phyloP scores from a whole-genome alignment of 2,888 invertebrate species.

The Harpagoxenus sublaevis region DNA sequence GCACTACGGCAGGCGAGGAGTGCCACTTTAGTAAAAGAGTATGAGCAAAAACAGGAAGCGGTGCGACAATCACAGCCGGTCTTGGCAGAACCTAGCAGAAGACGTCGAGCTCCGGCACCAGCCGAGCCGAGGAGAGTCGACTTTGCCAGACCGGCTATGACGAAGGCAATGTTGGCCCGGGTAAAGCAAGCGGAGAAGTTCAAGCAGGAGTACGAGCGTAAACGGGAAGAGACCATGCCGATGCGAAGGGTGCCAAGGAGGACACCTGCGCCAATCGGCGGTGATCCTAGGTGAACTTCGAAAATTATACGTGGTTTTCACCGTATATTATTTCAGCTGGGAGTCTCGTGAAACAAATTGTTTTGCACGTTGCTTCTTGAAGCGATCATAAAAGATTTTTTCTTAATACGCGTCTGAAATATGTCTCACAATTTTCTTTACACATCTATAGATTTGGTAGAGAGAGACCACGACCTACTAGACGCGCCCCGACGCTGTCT shows the following conservation, averaged over 20 bases:
- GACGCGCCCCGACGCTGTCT: not conserved
- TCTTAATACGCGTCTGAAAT: not conserved
- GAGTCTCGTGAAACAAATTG: not conserved
- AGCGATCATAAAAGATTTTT: not conserved
- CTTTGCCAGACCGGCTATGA: slow-evolving; percentile 76
- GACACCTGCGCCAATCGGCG: slow-evolving; percentile 72
- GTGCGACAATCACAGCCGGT: slow-evolving; percentile 36
- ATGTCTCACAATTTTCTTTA: not conserved
- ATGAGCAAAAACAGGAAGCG: slow-evolving; percentile 48
- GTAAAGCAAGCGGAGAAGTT: slow-evolving; percentile 76
- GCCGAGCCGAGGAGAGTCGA: slow-evolving; percentile 77
- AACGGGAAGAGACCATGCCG: slow-evolving; percentile 24
- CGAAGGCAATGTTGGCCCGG: slow-evolving; percentile 80
- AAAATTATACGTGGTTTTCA: not conserved
- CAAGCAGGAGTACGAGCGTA: slow-evolving; percentile 67
- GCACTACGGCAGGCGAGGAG: slow-evolving; percentile 75
- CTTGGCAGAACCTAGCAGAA: slow-evolving; percentile 54
- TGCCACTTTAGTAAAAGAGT: slow-evolving; percentile 69
- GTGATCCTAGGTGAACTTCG: slow-evolving; percentile 70
- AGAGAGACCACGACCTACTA: slow-evolving; percentile 29
- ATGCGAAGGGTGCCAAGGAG: slow-evolving; percentile 63
- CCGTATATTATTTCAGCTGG: not conserved
- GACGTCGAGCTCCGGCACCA: slow-evolving; percentile 25
- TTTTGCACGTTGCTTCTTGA: not conserved
- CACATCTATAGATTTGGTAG: slow-evolving; percentile 61